phyloP scores from a whole-genome alignment of 2,888 invertebrate species.

The Steromphala cineraria region DNA sequence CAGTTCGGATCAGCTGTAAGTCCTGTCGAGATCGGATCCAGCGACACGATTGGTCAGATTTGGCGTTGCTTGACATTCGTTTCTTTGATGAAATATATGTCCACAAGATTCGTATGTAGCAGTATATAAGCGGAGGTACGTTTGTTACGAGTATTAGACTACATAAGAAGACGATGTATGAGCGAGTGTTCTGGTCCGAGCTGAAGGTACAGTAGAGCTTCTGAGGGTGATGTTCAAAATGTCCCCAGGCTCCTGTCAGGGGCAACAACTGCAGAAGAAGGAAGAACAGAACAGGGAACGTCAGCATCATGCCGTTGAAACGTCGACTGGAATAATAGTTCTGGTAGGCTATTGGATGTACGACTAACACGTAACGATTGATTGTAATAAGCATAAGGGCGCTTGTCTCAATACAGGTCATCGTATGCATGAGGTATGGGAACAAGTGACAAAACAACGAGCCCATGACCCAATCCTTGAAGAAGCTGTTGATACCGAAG shows the following conservation, averaged over 20 bases:
- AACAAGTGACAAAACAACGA: constrained; percentile 33
- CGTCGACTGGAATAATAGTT: constrained; percentile 35
- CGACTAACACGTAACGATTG: constrained; percentile 53
- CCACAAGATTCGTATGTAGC: constrained; percentile 40
- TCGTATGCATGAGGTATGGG: constrained; percentile 44
- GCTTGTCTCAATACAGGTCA: constrained; percentile 44
- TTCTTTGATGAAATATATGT: background rate
- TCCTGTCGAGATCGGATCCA: constrained; percentile 39
- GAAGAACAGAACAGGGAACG: constrained; percentile 44
- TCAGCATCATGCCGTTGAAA: constrained; percentile 35
- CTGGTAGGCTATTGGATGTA: constrained; percentile 39
- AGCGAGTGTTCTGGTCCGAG: background rate
- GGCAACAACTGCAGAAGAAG: constrained; percentile 47
- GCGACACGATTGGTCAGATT: background rate
- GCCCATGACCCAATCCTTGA: constrained; percentile 32
- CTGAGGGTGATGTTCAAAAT: constrained; percentile 41
- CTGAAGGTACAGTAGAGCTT: constrained; percentile 48
- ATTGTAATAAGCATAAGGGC: constrained; percentile 47
- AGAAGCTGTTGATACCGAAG: constrained; percentile 37
- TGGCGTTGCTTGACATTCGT: background rate
- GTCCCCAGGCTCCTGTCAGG: constrained; percentile 44
- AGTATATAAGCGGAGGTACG: constrained; percentile 39
- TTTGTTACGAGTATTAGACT: constrained; percentile 36
- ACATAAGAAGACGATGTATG: constrained; percentile 40
- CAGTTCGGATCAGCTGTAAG: constrained; percentile 34